A percentile compares a stretch with the other conserved stretches of the same genome.
Conservation (phyloP, 2,888 invertebrate genomes). For the Trachelus tabidus region DNA sequence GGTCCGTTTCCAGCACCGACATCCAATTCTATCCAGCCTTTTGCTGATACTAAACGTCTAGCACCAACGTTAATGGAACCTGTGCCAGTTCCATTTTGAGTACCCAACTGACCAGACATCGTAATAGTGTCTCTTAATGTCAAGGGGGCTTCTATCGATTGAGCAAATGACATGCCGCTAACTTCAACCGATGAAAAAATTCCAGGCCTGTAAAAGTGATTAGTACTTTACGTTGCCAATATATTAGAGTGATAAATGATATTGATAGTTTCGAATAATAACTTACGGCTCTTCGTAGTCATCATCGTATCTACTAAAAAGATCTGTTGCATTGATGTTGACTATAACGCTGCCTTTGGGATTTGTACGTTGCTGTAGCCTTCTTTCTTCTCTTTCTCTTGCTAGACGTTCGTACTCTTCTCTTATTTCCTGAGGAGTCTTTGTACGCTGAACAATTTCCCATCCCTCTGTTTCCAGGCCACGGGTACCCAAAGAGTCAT, state of each 20-base stretch:
- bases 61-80: constrained; percentile 83
- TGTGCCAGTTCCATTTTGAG: constrained; percentile 88
- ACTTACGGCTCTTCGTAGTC: constrained; percentile 73
- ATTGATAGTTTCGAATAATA: constrained; percentile 43
- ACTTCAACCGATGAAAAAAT: constrained; percentile 85
- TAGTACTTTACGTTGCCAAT: constrained; percentile 1
- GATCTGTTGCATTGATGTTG: constrained; percentile 91
- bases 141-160: constrained; percentile 93
- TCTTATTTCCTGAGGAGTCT: constrained; percentile 94
- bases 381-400: constrained; percentile 86
- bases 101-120: constrained; percentile 83
- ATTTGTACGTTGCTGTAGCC: constrained; percentile 90
- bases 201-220: constrained; percentile 56
- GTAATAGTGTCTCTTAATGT: constrained; percentile 87
- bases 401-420: constrained; percentile 95
- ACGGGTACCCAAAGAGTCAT: constrained; percentile 82
- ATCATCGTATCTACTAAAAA: constrained; percentile 86
- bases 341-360: constrained; percentile 90
- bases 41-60: constrained; percentile 82
- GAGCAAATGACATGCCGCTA: constrained; percentile 91
- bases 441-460: constrained; percentile 92
- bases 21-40: constrained; percentile 90
- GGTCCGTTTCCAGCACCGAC: constrained; percentile 88
- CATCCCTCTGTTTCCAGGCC: constrained; percentile 95
- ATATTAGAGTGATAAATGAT: not conserved